Conservation (phyloP, 2,888 invertebrate genomes). For the Altica lythri region DNA sequence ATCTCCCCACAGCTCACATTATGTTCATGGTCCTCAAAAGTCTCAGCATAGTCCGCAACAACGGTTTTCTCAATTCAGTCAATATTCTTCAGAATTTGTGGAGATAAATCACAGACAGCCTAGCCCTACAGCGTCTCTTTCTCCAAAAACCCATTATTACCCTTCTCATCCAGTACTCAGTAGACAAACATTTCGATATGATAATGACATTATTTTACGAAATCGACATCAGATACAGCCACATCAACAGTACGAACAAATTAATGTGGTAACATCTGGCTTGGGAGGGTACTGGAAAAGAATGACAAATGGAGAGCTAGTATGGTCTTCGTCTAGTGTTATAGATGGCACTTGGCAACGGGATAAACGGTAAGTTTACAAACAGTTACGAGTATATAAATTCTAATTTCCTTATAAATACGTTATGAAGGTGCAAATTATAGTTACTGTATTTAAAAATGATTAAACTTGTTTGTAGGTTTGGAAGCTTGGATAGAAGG, state of each 20-base stretch:
- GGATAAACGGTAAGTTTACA: slow-evolving; percentile 51
- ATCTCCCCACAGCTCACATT: slow-evolving; percentile 34
- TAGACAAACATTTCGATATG: slow-evolving; percentile 31
- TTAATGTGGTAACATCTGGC: slow-evolving; percentile 47
- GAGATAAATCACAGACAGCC: slow-evolving; percentile 40
- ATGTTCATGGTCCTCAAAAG: slow-evolving; percentile 10
- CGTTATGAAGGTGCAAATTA: too few relatives aligned
- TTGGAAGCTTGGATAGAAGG: slow-evolving; percentile 66
- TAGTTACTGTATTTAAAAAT: too few relatives aligned
- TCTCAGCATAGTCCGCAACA: slow-evolving; percentile 30
- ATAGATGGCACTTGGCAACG: slow-evolving; percentile 50
- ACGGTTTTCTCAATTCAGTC: slow-evolving; percentile 27
- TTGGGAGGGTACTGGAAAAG: slow-evolving; percentile 56
- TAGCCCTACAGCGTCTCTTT: slow-evolving; percentile 42
- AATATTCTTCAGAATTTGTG: slow-evolving; percentile 23
- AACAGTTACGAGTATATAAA: too few relatives aligned
- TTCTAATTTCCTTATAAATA: too few relatives aligned
- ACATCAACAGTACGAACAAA: slow-evolving; percentile 56
- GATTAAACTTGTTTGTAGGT: slow-evolving; percentile 51
- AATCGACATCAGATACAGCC: slow-evolving; percentile 54
- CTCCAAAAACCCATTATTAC: slow-evolving; percentile 43
- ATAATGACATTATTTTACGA: slow-evolving; percentile 29
- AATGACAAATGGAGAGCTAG: slow-evolving; percentile 52
- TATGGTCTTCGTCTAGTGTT: slow-evolving; percentile 52
- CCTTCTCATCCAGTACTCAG: slow-evolving; percentile 39